Evolutionary conservation across 2,888 invertebrate genomes (phyloP).

Genomic region (Catocala fraxini): DNA sequence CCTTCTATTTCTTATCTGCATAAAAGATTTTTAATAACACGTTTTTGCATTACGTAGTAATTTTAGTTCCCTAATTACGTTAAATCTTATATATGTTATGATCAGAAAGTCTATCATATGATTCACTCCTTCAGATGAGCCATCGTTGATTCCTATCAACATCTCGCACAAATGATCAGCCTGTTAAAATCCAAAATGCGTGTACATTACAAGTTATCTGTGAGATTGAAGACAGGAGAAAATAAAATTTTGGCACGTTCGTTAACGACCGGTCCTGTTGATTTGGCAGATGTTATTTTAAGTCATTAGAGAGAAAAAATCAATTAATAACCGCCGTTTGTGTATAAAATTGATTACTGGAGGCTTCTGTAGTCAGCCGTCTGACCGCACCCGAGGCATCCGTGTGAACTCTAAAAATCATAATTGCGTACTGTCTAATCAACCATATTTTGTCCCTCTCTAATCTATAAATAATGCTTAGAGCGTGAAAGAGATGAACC

Average conservation of each 20-base stretch:
- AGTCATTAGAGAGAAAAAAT: slow-evolving; percentile 82
- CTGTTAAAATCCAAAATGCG: slow-evolving; percentile 32
- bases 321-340: slow-evolving; percentile 84
- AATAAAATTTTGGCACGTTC: slow-evolving; percentile 73
- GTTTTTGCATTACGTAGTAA: too few species aligned
- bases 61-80: too few species aligned
- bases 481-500: slow-evolving; percentile 63
- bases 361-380: slow-evolving; percentile 82
- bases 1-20: too few species aligned
- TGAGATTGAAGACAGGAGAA: slow-evolving; percentile 52
- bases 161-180: slow-evolving; percentile 17
- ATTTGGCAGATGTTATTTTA: slow-evolving; percentile 84
- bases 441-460: slow-evolving; percentile 62
- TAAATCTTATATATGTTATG: too few species aligned
- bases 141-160: slow-evolving; percentile 17
- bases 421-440: slow-evolving; percentile 78
- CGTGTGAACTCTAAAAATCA: slow-evolving; percentile 81
- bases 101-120: background rate
- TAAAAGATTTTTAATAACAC: too few species aligned
- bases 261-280: slow-evolving; percentile 76
- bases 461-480: slow-evolving; percentile 32
- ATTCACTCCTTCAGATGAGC: background rate
- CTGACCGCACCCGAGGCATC: slow-evolving; percentile 67
- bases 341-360: slow-evolving; percentile 85
- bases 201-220: slow-evolving; percentile 47